These are phyloP conservation scores for Danionella cerebrum DNA, from an alignment of 2,113 vertebrate species.

Conservation along the genomic window DNA sequence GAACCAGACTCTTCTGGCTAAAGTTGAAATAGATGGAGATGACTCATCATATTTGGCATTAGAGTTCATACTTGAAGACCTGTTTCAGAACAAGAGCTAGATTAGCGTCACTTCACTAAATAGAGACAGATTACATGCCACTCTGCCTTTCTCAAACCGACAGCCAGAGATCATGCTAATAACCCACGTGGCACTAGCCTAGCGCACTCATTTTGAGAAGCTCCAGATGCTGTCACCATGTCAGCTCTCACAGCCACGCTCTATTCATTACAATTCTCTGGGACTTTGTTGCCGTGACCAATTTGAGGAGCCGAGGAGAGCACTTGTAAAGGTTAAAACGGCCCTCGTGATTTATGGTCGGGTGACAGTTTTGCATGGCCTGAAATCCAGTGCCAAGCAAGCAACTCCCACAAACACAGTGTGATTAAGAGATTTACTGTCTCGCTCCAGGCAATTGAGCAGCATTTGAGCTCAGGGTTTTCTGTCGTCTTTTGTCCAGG, in stretches of 20 bases:
- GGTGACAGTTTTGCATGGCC: slow-evolving; percentile 18
- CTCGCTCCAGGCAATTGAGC: slow-evolving; percentile 17
- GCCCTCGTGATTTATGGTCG: slow-evolving; percentile 35
- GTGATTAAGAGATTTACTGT: slow-evolving; percentile 41
- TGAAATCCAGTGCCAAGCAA: slow-evolving; percentile 20
- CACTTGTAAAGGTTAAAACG: slow-evolving; percentile 41
- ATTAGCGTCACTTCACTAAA: slow-evolving; percentile 13
- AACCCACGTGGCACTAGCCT: slow-evolving; percentile 20
- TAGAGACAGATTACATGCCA: neutral
- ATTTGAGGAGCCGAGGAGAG: slow-evolving; percentile 32
- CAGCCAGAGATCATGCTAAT: slow-evolving; percentile 25
- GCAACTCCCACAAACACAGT: slow-evolving; percentile 31
- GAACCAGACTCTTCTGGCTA: neutral
- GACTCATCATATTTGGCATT: neutral
- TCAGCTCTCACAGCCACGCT: slow-evolving; percentile 30
- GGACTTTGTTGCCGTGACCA: slow-evolving; percentile 36
- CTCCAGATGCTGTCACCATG: slow-evolving; percentile 34
- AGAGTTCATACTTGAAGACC: slow-evolving; percentile 5
- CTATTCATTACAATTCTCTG: slow-evolving; percentile 38
- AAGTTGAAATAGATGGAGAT: neutral
- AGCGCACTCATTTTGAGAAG: slow-evolving; percentile 24
- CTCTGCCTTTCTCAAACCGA: slow-evolving; percentile 5
- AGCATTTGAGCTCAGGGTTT: neutral
- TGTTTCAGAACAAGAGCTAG: slow-evolving; percentile 16
- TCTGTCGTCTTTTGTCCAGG: slow-evolving; percentile 7